Base-by-base conservation (phyloP, 2,888 invertebrate genomes). In the Hirtodrosophila confusa region DNA sequence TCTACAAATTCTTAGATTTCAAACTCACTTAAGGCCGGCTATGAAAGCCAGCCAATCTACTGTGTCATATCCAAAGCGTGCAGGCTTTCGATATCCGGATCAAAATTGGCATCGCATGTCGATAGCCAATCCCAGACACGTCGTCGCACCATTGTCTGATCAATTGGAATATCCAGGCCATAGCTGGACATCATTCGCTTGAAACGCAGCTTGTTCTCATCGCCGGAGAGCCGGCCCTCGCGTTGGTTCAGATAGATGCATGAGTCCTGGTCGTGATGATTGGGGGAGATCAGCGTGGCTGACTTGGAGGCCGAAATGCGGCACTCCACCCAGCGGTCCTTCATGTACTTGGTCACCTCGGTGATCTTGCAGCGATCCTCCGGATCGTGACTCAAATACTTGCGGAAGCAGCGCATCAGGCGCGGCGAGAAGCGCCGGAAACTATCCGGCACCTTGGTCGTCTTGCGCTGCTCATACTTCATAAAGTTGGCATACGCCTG, bases 51-150 rank as follows among this genome's bases (percentile, higher is more conserved):
- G 29, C 44, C 51, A 9, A 31, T 44, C 62, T 88, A 88, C 49
- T 87, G 75, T 7, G 78, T 63, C 54, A 86, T 63, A 12, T 90
- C 90, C 48, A 91, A 49, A 5, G 88, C 75, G 9, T 86, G 82
- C 24, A 91, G 64, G 50, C 91, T 90, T 45, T 91, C 90, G 2
- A 91, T 73, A 55, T 91, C 90, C 4, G 83, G 86, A 69, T 92
- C 92, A 36, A 90, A 91, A 61, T 88, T 90, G 45, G 87, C 86
- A 65, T 94, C 94, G 75, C 94, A 93, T 37, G 93, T 92, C 76
- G 93, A 92, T n/a, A 94, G 92, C 95, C 95, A 95, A 66, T 95
- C 95, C 90, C 94, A 93, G 61, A 95, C 94, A 53, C 95, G 91
- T 62, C 93, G 92, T 39, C 94, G 93, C 66, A 94, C 92, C 27